phyloP scores from a whole-genome alignment of 2,113 vertebrate genomes.

The Cyphomyrus discorhynchus region DNA sequence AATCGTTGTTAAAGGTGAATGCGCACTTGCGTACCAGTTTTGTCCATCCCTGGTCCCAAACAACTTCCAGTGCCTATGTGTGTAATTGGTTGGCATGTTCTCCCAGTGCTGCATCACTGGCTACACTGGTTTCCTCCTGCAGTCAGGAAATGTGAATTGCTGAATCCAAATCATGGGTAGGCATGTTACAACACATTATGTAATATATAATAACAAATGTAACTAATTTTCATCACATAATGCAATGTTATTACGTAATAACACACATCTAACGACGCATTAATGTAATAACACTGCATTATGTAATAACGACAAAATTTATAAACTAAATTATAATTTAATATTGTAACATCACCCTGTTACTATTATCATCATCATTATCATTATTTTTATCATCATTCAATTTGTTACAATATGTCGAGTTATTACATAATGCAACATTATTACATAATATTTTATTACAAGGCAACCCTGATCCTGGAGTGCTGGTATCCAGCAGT shows the following conservation, averaged over 20 bases:
- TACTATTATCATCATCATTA: neutral
- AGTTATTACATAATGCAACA: neutral
- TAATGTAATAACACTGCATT: neutral
- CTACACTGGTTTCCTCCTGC: neutral
- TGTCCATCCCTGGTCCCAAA: neutral
- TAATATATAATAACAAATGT: neutral
- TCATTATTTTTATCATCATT: neutral
- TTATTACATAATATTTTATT: neutral
- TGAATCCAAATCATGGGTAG: neutral
- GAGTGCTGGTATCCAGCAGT: neutral
- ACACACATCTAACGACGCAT: neutral
- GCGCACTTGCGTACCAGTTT: too few relatives aligned
- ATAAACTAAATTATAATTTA: neutral
- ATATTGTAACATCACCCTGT: neutral
- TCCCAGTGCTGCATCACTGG: neutral
- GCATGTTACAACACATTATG: neutral
- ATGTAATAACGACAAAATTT: neutral
- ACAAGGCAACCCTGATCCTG: neutral
- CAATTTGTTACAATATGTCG: neutral
- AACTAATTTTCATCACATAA: neutral
- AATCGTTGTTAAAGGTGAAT: too few relatives aligned
- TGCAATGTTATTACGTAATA: neutral
- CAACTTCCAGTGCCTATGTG: neutral
- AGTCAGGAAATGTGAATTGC: neutral
- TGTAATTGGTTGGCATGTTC: neutral